Conservation (phyloP, 1,140 invertebrate genomes). For the Caenorhabditis latens region DNA sequence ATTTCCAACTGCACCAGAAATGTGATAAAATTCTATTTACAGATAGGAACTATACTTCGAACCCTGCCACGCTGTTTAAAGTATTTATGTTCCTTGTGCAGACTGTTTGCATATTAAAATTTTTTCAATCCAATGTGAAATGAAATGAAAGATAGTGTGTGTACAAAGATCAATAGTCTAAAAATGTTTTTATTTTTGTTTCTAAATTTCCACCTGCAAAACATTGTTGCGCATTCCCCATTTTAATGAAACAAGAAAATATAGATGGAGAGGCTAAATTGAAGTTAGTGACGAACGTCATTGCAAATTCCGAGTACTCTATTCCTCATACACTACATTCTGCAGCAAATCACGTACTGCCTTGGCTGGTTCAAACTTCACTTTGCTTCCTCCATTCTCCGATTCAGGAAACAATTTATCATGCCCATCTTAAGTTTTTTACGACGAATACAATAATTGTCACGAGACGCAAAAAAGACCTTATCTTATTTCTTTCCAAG, state of each 20-base stretch:
- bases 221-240: neutral
- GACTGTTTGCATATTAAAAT: neutral
- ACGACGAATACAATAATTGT: neutral
- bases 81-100: neutral
- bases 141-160: neutral
- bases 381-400: neutral
- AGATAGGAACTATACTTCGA: too few relatives aligned
- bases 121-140: neutral
- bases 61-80: too few relatives aligned
- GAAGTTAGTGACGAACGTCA: conserved; percentile 41
- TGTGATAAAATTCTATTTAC: too few relatives aligned
- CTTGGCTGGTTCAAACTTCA: conserved; percentile 35
- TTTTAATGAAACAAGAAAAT: neutral
- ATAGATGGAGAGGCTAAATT: neutral
- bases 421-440: conserved; percentile 2
- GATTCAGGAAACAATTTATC: conserved; percentile 43
- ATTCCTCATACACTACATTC: neutral
- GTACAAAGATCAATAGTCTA: conserved; percentile 1
- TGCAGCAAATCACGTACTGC: neutral
- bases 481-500: neutral
- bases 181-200: conserved; percentile 1
- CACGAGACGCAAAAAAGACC: conserved; percentile 16
- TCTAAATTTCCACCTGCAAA: neutral
- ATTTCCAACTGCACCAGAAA: too few relatives aligned
- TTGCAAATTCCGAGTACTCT: conserved; percentile 32